phyloP scores from a whole-genome alignment of 30 jellyfish, hydroid and myxozoan species.

The Clytia hemisphaerica region DNA sequence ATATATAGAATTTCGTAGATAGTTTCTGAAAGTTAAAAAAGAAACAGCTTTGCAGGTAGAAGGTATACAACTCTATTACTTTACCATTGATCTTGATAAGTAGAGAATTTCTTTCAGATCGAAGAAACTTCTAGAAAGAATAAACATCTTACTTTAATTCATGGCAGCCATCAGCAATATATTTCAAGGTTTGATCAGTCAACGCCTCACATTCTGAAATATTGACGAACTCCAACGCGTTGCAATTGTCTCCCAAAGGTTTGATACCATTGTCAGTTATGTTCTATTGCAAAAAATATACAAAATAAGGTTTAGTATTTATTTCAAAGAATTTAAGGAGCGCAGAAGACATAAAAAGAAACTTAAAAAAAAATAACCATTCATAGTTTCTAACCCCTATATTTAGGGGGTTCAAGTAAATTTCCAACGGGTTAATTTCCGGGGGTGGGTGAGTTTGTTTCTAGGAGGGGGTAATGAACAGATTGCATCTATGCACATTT shows the following conservation, averaged over 20 bases:
- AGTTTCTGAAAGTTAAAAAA: too few relatives aligned
- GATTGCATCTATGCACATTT: too few relatives aligned
- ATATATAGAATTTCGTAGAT: too few relatives aligned
- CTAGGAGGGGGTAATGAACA: too few relatives aligned
- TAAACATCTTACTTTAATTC: conserved; percentile 62
- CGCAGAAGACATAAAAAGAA: neutral
- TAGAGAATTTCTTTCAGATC: neutral
- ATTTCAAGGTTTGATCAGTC: conserved; percentile 80
- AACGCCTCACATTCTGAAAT: conserved; percentile 79
- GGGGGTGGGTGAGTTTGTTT: too few relatives aligned
- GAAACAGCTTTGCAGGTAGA: too few relatives aligned
- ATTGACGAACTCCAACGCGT: conserved; percentile 58
- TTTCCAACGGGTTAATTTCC: too few relatives aligned
- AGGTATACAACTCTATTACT: neutral
- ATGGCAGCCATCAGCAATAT: conserved; percentile 94
- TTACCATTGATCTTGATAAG: neutral
- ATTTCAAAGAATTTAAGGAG: too few relatives aligned
- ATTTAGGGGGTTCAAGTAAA: too few relatives aligned
- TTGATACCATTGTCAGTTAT: conserved; percentile 78
- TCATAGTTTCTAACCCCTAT: neutral
- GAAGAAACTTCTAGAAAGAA: neutral
- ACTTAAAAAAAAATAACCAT: neutral
- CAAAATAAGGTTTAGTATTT: too few relatives aligned
- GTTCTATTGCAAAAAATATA: conserved; percentile 22
- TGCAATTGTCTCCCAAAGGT: conserved; percentile 59